Evolutionary conservation across 2,113 vertebrate genomes (phyloP).

Genomic region (Lampris megalopsis): DNA sequence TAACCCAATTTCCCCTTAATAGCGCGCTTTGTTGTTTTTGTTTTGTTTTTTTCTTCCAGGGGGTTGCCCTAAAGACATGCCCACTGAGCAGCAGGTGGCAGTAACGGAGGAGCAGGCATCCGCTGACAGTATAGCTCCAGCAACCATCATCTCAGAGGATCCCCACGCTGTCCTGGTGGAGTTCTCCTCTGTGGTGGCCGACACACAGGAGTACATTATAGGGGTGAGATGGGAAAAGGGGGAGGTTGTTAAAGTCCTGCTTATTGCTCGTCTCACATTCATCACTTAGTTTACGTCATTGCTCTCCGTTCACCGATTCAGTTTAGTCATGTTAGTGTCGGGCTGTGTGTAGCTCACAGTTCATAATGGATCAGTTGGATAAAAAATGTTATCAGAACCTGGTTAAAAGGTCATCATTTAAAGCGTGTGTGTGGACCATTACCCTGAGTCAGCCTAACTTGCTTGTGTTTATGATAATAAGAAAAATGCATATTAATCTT

Average conservation of each 20-base stretch:
- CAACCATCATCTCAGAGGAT: slow-evolving; percentile 88
- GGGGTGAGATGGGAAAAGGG: slow-evolving; percentile 82
- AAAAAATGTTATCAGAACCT: too few species aligned
- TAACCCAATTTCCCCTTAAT: background rate
- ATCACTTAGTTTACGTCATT: too few species aligned
- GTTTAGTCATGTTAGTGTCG: too few species aligned
- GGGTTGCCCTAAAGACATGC: slow-evolving; percentile 88
- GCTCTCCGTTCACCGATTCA: too few species aligned
- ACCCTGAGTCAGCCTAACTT: too few species aligned
- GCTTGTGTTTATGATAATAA: too few species aligned
- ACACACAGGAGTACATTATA: slow-evolving; percentile 99
- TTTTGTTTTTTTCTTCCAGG: slow-evolving; percentile 75
- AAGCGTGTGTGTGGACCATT: too few species aligned
- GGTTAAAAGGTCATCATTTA: too few species aligned
- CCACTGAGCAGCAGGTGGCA: slow-evolving; percentile 54
- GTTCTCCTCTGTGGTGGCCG: slow-evolving; percentile 96
- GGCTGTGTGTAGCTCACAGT: too few species aligned
- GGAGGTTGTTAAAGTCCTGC: background rate
- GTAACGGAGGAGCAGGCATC: slow-evolving; percentile 81
- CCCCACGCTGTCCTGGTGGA: slow-evolving; percentile 95
- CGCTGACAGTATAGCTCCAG: slow-evolving; percentile 76
- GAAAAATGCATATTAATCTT: too few species aligned
- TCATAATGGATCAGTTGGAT: too few species aligned
- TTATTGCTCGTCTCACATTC: too few species aligned
- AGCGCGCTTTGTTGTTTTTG: background rate